Evolutionary conservation across 2,113 vertebrate genomes (phyloP), one percentile per base, ranked within the genome.

Genomic region (Brienomyrus brachyistius): DNA sequence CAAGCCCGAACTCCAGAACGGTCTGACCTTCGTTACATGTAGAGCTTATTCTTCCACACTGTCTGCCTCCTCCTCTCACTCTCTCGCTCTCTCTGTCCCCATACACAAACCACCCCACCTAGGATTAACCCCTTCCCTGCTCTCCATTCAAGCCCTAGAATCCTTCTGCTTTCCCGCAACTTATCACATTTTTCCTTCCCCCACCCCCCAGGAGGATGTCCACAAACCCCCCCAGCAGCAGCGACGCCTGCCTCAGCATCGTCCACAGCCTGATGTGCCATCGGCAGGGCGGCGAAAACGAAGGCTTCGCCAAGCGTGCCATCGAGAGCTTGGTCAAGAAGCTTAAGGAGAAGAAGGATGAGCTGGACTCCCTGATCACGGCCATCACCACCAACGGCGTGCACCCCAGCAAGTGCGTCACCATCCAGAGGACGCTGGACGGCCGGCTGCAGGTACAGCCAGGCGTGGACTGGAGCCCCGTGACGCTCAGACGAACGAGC

Each of bases 231-330:
- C 95, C 95, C 83, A 95, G 91, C 90, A 96, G 97, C 89, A 92
- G 89, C 54, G 96, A 96, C 74, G 94, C 95, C 27, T 95, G 95
- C 92, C 95, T 97, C 91, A 97, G 96, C 94, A 95, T 97, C 88
- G 97, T 97, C 88, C 97, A 97, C 95, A 97, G 97, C 74, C 93
- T 97, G 66, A 95, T 97, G 97, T 96, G 95, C 91, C 97, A 97
- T 92, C 95, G 97, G n/a, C 97, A 97, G 93, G 96, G 96, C 0
- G 96, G 95, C 0, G 96, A 97, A 90, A 97, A 96, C 43, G 97
- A 97, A 89, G 94, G 94, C 91, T 97, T 96, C 0, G 96, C 97
- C 91, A 97, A 96, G 82, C 93, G 97, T 0, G 97, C 97, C 90
- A 97, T 97, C 70, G 96, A 97, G 94, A 97, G 97, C 89, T 94